Conservation (phyloP, 2,797 vertebrate species). For the Gymnoscopelus braueri region DNA sequence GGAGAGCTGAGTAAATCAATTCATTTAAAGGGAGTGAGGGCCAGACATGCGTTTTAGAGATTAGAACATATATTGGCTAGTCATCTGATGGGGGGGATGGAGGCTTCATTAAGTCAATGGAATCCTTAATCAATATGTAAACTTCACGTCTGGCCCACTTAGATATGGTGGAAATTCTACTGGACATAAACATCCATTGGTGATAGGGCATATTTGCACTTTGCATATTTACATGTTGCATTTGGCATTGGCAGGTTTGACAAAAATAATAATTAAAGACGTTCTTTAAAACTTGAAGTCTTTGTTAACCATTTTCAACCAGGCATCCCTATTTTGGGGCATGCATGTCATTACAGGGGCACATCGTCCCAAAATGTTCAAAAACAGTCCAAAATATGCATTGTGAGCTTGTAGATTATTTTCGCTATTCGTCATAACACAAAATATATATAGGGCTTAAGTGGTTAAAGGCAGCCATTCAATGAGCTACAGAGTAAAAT, state of each 20-base stretch:
- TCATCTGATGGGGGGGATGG: constrained; percentile 88
- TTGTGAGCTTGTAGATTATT: too few relatives aligned
- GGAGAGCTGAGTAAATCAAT: constrained; percentile 85
- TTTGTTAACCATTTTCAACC: too few relatives aligned
- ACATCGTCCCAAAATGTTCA: too few relatives aligned
- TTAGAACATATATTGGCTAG: constrained; percentile 88
- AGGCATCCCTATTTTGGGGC: too few relatives aligned
- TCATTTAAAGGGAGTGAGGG: constrained; percentile 87
- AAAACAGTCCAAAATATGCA: too few relatives aligned
- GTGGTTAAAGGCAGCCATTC: too few relatives aligned
- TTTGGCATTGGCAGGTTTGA: not conserved
- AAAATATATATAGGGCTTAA: too few relatives aligned
- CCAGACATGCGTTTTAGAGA: constrained; percentile 90
- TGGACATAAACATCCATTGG: constrained; percentile 58
- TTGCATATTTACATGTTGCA: constrained; percentile 29
- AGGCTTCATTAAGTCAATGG: constrained; percentile 97
- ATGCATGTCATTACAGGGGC: too few relatives aligned
- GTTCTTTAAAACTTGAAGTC: too few relatives aligned
- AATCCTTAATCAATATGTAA: constrained; percentile 96
- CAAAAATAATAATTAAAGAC: not conserved
- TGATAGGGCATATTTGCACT: constrained; percentile 34
- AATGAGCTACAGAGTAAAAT: too few relatives aligned
- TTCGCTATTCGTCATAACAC: too few relatives aligned
- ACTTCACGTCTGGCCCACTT: constrained; percentile 86
- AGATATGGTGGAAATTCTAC: constrained; percentile 53